Conservation (phyloP, 2,113 vertebrate genomes). For the Stegostoma tigrinum region DNA sequence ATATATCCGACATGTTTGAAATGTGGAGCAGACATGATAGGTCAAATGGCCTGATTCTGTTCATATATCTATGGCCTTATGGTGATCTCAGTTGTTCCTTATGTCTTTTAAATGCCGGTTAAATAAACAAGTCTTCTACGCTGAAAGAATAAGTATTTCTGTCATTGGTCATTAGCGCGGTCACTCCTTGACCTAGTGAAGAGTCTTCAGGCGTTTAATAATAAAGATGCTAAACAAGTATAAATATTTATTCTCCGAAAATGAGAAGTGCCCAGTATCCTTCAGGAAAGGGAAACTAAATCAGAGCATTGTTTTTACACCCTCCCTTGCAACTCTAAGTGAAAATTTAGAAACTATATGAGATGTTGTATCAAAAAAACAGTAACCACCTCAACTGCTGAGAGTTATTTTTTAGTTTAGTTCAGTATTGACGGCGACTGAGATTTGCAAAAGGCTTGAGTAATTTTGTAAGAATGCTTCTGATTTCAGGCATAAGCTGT, state of each 20-base stretch:
- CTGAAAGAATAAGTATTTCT: neutral
- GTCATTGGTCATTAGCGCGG: neutral
- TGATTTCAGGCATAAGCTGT: neutral
- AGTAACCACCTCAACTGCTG: neutral
- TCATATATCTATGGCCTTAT: too few species aligned
- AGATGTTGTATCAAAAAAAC: neutral
- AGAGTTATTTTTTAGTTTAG: neutral
- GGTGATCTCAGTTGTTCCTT: neutral
- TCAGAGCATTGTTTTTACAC: neutral
- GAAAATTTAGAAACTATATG: too few species aligned
- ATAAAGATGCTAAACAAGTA: neutral
- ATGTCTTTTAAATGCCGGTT: neutral
- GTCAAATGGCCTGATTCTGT: too few species aligned
- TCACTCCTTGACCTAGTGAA: neutral
- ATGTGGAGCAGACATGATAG: too few species aligned
- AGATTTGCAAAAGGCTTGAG: neutral
- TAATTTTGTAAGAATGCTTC: neutral
- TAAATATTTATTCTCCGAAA: neutral
- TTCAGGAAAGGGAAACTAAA: neutral
- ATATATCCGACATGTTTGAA: too few species aligned
- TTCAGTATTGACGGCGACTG: neutral
- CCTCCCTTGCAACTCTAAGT: neutral
- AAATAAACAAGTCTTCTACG: neutral
- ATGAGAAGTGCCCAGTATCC: neutral
- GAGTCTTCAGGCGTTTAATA: neutral